phyloP scores from a whole-genome alignment of 35 echinoderm and acorn worm genomes.

The Stichopus chloronotus region DNA sequence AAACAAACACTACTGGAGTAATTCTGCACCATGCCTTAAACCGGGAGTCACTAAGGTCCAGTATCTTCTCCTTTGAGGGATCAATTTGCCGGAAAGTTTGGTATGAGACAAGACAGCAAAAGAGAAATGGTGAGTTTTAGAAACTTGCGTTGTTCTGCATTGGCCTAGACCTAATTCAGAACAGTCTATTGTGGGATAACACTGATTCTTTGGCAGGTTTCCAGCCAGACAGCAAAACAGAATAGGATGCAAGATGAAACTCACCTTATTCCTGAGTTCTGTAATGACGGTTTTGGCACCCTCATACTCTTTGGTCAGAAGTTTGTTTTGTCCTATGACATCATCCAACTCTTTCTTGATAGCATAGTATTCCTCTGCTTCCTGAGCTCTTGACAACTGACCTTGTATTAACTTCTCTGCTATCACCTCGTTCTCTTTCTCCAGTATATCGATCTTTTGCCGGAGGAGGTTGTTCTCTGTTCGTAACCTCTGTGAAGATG shows the following conservation, averaged over 20 bases:
- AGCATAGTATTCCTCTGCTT: constrained; percentile 86
- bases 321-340: constrained; percentile 49
- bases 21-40: no score
- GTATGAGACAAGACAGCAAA: no score
- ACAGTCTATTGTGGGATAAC: no score
- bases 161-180: no score
- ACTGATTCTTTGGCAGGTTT: no score
- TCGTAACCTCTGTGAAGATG: constrained; percentile 77
- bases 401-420: constrained; percentile 97
- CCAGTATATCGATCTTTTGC: constrained; percentile 78
- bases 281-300: constrained; percentile 85
- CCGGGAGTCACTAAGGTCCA: no score
- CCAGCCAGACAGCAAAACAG: no score
- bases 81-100: no score
- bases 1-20: no score
- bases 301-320: constrained; percentile 71
- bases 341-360: constrained; percentile 72
- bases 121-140: no score
- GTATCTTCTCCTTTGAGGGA: no score
- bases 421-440: constrained; percentile 89
- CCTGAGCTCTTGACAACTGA: constrained; percentile 78
- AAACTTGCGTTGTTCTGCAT: no score
- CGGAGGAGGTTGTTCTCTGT: constrained; percentile 89
- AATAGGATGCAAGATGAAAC: not conserved
- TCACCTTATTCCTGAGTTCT: constrained; percentile 88